Evolutionary conservation across 2,888 invertebrate species (phyloP), one percentile per base, ranked within the genome.

Genomic region (Hipparchia sbordonii): DNA sequence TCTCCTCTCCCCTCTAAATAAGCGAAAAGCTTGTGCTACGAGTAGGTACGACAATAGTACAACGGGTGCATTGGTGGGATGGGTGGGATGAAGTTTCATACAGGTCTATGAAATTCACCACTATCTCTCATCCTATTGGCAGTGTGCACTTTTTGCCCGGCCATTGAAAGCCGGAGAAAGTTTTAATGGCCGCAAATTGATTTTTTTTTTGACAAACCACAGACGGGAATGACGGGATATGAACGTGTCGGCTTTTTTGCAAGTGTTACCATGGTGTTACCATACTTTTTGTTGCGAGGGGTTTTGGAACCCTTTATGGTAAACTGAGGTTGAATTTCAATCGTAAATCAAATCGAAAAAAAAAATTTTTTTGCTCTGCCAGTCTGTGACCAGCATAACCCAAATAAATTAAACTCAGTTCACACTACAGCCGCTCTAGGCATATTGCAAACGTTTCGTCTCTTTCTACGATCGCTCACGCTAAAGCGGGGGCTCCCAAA

Each of bases 121-220:
- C 33, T 33, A 12, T 33, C 52, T 65, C 65, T 12, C 8, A 6
- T 23, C 6, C 65, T 65, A 52, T 52, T 79, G 79, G 79, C 79
- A 79, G 76, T 76, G 76, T 74, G 74, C 72, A 74, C 69, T 76
- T 75, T 75, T 73, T 76, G 76, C 71, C n/a, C 56, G 70, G 72
- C 61, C 52, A 69, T 61, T 69, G 60, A 69, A 60, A 69, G 60
- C 48, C 39, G 60, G 72, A 74, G 74, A 74, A 76, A 76, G 74
- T 74, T 76, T 71, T 74, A 72, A 74, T 72, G 72, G 71, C 70
- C 65, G 56, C 61, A 66, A 74, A 76, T 69, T 76, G 74, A 72
- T 74, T 74, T 74, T 73, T 73, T 72, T 75, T 74, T 76, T 74
- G 63, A 57, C 70, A 59, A 54, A 72, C 72, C 74, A 72, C 74